Base-by-base conservation (phyloP, 2,888 invertebrate species). In the Tipula lateralis region DNA sequence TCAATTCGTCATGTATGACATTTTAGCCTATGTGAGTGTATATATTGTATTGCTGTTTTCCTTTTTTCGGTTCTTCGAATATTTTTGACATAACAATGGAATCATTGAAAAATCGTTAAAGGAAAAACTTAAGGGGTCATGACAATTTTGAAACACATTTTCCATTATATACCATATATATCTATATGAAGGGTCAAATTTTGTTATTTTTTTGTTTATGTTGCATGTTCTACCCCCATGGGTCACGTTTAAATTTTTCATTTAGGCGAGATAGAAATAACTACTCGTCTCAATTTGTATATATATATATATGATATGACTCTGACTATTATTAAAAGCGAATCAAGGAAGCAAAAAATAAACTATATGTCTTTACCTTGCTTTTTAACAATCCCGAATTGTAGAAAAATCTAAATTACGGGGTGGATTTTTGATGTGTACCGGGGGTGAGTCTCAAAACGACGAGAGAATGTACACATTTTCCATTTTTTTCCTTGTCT, bases 1-100 rank as follows among this genome's bases (percentile, higher is more conserved):
- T 30, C 82, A 82, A 82, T 82, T 82, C 82, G 82, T 82, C 82
- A 82, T 82, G 82, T 82, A 66, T 66, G 66, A 66, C 66, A 66
- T 66, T 66, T 66, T 24, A 66, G 66, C 66, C 66, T 66, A 66
- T 66, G 44, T 50, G 16, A 16, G 39, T 39, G 9, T 50, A 13
- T 39, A 39, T 39, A 24, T 24, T 66, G 24, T 24, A 24, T 50
- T 50, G 44, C 44, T 50, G 16, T 66, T 44, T 66, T 24, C 66
- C 44, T 66, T 66, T 44, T 66, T 66, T 66, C 24, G 66, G 24
- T 66, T 24, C 66, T 66, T 66, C 66, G 66, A 66, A 66, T 66
- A 66, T 66, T 66, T 66, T 66, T 66, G 19, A 24, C 9, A 24
- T 24, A 66, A 66, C 66, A 66, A 66, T 66, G 24, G 66, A 12